These are phyloP conservation scores for Bradysia coprophila DNA, from an alignment of 1,140 invertebrate genomes.

Conservation along the genomic window DNA sequence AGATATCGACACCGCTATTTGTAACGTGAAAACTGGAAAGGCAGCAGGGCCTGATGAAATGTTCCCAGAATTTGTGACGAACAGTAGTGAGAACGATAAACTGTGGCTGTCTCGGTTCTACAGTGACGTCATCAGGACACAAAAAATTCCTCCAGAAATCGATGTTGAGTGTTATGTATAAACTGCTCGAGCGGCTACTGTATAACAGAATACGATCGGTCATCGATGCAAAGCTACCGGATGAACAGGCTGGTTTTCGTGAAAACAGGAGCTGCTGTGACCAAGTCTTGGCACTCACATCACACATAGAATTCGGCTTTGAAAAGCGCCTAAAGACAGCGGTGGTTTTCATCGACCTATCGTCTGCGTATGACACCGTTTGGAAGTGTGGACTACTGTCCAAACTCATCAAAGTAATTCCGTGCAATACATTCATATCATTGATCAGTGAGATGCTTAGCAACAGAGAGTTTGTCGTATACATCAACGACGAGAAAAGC, in stretches of 20 bases:
- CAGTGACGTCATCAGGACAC: too few relatives aligned
- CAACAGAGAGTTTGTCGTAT: not conserved
- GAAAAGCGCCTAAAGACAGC: not conserved
- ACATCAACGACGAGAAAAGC: not conserved
- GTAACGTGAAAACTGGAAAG: too few relatives aligned
- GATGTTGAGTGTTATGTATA: too few relatives aligned
- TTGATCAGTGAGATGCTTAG: not conserved
- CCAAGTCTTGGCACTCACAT: not conserved
- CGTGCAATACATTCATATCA: not conserved
- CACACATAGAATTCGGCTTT: not conserved
- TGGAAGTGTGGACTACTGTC: not conserved
- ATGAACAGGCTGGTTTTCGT: not conserved
- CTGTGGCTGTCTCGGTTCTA: too few relatives aligned
- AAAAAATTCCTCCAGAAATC: too few relatives aligned
- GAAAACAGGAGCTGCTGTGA: not conserved
- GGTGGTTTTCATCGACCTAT: not conserved
- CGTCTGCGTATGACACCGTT: not conserved
- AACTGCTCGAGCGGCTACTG: not conserved
- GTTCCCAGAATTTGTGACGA: too few relatives aligned
- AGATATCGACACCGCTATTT: too few relatives aligned
- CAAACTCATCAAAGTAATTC: not conserved
- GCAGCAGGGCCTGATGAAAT: too few relatives aligned
- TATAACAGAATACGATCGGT: not conserved
- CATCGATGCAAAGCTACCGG: not conserved
- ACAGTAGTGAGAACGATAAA: too few relatives aligned